Conservation (phyloP, 2,888 invertebrate species). For the Arrhopalites spinosus region DNA sequence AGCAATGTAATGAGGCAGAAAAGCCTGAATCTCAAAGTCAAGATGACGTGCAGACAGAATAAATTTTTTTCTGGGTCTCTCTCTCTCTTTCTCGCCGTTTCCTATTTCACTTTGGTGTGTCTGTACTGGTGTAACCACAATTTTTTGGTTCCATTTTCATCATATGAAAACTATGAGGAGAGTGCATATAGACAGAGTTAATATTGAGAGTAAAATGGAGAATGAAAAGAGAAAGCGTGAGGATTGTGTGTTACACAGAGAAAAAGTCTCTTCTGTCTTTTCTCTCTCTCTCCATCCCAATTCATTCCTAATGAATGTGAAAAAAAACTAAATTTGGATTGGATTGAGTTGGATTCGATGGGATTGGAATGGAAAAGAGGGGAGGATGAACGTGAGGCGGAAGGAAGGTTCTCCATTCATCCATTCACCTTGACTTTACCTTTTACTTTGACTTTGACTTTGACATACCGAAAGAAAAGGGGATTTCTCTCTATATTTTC, state of each 20-base stretch:
- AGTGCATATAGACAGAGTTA: too few species aligned
- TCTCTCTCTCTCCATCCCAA: not conserved
- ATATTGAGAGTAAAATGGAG: not conserved
- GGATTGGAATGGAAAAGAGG: conserved; percentile 14
- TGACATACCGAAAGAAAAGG: conserved; percentile 11
- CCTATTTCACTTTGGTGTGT: not conserved
- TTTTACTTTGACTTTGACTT: not conserved
- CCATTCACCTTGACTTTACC: conserved; percentile 3
- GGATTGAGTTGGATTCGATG: conserved; percentile 10
- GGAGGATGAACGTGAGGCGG: conserved; percentile 14
- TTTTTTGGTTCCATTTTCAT: too few species aligned
- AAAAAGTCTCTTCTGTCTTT: not conserved
- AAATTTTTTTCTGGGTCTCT: not conserved
- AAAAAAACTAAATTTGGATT: conserved; percentile 3
- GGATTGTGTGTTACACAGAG: not conserved
- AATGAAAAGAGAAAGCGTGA: not conserved
- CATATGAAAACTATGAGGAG: too few species aligned
- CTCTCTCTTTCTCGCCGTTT: not conserved
- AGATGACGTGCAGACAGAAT: conserved; percentile 22
- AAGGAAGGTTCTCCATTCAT: conserved; percentile 2
- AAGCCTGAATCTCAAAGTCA: conserved; percentile 19
- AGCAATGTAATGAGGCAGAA: conserved; percentile 23
- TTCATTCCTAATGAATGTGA: conserved; percentile 5
- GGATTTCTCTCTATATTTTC: not conserved
- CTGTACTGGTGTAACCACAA: too few species aligned